phyloP scores from a whole-genome alignment of 2,113 vertebrate species.

The Mustela lutreola region DNA sequence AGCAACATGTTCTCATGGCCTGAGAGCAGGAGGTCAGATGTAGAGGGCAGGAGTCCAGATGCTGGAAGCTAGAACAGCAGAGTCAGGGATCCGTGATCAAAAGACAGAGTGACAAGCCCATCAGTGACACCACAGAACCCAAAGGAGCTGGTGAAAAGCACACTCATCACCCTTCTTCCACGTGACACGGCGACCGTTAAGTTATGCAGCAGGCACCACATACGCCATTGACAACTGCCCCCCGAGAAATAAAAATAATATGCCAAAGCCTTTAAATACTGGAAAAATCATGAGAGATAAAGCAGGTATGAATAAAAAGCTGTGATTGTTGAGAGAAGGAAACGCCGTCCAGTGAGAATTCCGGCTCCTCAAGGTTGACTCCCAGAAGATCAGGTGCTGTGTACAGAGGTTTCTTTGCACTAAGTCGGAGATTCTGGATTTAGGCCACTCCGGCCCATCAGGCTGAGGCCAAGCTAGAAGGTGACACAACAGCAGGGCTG shows the following conservation, averaged over 20 bases:
- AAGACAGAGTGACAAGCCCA: background rate
- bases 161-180: background rate
- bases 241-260: no score
- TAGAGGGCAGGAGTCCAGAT: background rate
- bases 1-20: background rate
- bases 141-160: background rate
- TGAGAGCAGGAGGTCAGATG: background rate
- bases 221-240: fast-evolving
- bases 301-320: no score
- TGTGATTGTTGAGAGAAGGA: fast-evolving
- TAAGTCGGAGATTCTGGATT: background rate
- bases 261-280: background rate
- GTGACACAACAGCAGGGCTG: fast-evolving
- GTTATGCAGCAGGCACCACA: fast-evolving
- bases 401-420: background rate
- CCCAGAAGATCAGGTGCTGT: fast-evolving
- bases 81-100: background rate
- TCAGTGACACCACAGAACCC: background rate
- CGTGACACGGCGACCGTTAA: fast-evolving
- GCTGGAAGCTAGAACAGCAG: background rate
- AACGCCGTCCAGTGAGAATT: background rate
- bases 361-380: background rate
- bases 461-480: background rate
- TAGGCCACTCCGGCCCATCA: fast-evolving
- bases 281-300: background rate